phyloP scores from a whole-genome alignment of 2,888 invertebrate species.

The Coronaproctus castanopsis region DNA sequence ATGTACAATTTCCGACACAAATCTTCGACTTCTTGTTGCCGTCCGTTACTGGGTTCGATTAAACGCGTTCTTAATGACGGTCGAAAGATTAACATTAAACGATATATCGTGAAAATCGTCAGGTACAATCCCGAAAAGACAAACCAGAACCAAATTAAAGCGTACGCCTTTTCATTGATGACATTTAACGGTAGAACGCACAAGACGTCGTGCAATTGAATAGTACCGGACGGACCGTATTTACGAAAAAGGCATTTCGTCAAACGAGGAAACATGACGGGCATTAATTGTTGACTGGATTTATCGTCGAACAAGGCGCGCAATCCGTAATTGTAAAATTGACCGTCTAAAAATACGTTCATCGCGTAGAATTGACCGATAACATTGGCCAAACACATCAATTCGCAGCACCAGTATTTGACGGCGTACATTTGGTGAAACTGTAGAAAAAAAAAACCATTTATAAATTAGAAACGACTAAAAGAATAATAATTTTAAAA shows the following conservation, averaged over 20 bases:
- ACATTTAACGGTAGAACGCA: conserved; percentile 75
- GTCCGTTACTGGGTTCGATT: conserved; percentile 24
- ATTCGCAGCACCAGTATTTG: conserved; percentile 70
- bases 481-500: too few relatives aligned
- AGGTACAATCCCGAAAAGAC: conserved; percentile 52
- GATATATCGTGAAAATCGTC: conserved; percentile 42
- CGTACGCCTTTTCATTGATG: conserved; percentile 82
- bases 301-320: conserved; percentile 61
- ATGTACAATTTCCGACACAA: conserved; percentile 58
- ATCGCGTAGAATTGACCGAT: conserved; percentile 70
- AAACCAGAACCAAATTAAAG: conserved; percentile 88
- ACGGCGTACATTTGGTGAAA: conserved; percentile 68
- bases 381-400: conserved; percentile 64
- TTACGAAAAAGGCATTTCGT: conserved; percentile 83
- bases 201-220: conserved; percentile 74
- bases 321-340: conserved; percentile 69
- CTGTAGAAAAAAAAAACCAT: too few relatives aligned
- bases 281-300: conserved; percentile 72
- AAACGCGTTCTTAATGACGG: conserved; percentile 55
- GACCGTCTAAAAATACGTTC: conserved; percentile 77
- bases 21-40: conserved; percentile 39
- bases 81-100: conserved; percentile 49
- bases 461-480: too few relatives aligned
- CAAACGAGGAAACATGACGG: conserved; percentile 71
- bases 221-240: conserved; percentile 66